Evolutionary conservation across 2,888 invertebrate genomes (phyloP), one percentile per base, ranked within the genome.

Genomic region (Tricholauxania praeusta): DNA sequence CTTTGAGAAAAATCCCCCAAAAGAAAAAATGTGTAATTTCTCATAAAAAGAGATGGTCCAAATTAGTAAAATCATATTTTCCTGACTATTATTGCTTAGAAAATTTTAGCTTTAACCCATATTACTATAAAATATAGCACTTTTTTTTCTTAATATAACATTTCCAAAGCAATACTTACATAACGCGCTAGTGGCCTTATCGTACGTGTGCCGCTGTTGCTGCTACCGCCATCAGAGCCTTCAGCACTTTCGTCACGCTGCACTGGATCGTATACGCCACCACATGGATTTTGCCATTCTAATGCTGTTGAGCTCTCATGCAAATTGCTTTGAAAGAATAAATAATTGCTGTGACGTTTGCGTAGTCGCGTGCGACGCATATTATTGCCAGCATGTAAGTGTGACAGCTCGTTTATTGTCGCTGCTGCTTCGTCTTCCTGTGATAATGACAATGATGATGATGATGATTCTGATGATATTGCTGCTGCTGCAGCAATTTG

Each of bases 201-300:
- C 55, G 68, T 68, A 55, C 8, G 53, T 3, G 62, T 49, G 48
- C 17, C 5, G 15, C 74, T n/a, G 55, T 70, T 60, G 5, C 7
- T 39, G 48, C 17, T 63, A 8, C 51, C 67, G 0, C 22, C 73
- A 64, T 52, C 59, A 74, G 19, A 70, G 1, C 74, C 73, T 10
- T n/a, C 74, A 1, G 51, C n/a, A 10, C n/a, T 47, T 10, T 55
- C 8, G 62, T 55, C 66, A n/a, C 22, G 17, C 57, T 47, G 65
- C 53, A 28, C 17, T 3, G 78, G 78, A 28, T 72, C 59, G 70
- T 73, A 82, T n/a, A 53, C 68, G 8, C 83, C 84, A 12, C 80
- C 80, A 70, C 86, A 86, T 22, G 86, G 83, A 81, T 86, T 85
- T 75, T 82, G 80, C 87, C 87, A 86, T 32, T 82, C 83, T 3